Base-by-base conservation (phyloP, 2,888 invertebrate genomes). In the Clostera curtula region DNA sequence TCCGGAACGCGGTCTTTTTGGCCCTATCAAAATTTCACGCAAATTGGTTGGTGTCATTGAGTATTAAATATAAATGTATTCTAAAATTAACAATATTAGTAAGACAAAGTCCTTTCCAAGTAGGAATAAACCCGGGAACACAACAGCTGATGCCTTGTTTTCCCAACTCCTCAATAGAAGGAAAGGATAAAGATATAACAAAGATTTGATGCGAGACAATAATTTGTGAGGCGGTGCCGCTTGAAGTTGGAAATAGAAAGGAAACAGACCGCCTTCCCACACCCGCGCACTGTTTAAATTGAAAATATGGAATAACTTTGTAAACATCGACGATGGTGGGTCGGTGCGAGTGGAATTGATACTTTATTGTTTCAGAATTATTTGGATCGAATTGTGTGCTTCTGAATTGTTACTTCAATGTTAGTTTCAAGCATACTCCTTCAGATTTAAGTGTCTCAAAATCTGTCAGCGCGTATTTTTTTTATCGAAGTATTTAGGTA, bases 251-350 rank as follows among this genome's bases (percentile, higher is more conserved):
- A 6, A 9, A n/a, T 40, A 45, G 40, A 49, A 50, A 40, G 46
- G 49, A 55, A 62, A 57, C 59, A 63, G 47, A 53, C 61, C 55
- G 58, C 64, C 71, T 71, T 71, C 72, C 74, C 76, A 68, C 70
- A 68, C 63, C 61, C 62, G 54, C 52, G 49, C 56, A 55, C 69
- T 72, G 66, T 72, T 77, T 69, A 67, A 70, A 77, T 79, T 73
- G 74, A 77, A 82, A 80, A 82, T 82, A 79, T 77, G 69, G 56
- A 73, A 76, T 79, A 79, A 80, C 74, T 77, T 74, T 74, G 77
- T 82, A 75, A 79, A 79, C 72, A 76, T 73, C 72, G 66, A 62
- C 65, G 60, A 58, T 49, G 43, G 31, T 46, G 43, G 30, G 47
- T 52, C 27, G n/a, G 1, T 4, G 40, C 29, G 3, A 34, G 13